These are phyloP conservation scores for Prolemur simus DNA, from an alignment of 2,113 vertebrate species.

Conservation along the genomic window DNA sequence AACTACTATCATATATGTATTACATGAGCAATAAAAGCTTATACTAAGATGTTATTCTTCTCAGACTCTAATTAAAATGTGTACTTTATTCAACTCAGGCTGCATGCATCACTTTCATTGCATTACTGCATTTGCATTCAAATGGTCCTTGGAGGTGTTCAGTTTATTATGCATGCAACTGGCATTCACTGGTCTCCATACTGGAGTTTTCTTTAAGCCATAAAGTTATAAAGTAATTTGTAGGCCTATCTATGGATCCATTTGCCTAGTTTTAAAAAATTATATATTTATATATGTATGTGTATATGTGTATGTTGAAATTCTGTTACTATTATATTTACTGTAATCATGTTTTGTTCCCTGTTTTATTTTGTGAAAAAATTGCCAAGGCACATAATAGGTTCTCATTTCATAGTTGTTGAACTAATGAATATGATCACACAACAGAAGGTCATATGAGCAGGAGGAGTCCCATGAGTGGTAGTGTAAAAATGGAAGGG, in stretches of 20 bases:
- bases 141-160: not conserved
- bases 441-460: not conserved
- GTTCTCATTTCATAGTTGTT: not conserved
- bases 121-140: not conserved
- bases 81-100: not conserved
- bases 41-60: not conserved
- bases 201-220: not conserved
- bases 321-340: not conserved
- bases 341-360: not conserved
- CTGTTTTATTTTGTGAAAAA: not conserved
- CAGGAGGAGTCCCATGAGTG: not conserved
- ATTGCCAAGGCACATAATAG: not conserved
- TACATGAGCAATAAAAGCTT: not conserved
- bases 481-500: not conserved
- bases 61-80: not conserved
- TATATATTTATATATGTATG: not conserved
- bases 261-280: not conserved
- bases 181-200: not conserved
- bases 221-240: not conserved
- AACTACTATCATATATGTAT: not conserved
- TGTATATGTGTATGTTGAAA: not conserved
- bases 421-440: not conserved
- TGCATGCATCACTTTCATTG: not conserved
- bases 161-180: not conserved
- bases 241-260: not conserved